These are phyloP conservation scores for Megaceryle torquata DNA, from an alignment of 2,113 vertebrate genomes.

Conservation along the genomic window DNA sequence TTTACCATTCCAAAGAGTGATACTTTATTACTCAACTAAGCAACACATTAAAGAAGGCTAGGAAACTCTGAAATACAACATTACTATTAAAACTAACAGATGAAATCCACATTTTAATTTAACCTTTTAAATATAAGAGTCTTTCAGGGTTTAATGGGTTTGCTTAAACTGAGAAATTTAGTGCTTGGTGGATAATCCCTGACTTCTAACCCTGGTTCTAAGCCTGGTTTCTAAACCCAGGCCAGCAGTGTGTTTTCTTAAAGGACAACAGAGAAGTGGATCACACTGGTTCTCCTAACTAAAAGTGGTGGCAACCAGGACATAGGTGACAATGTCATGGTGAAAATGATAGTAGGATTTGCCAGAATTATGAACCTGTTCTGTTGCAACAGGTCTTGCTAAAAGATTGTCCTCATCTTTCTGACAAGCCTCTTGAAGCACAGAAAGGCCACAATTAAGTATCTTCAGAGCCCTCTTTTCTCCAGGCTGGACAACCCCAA, in stretches of 20 bases:
- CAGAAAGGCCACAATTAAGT: too few relatives aligned
- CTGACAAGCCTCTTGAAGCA: too few relatives aligned
- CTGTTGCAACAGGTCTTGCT: too few relatives aligned
- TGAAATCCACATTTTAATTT: neutral
- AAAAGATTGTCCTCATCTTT: too few relatives aligned
- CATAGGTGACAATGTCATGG: neutral
- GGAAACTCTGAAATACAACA: neutral
- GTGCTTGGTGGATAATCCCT: neutral
- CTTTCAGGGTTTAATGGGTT: neutral
- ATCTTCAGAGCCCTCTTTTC: too few relatives aligned
- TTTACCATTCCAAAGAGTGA: neutral
- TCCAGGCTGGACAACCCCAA: too few relatives aligned
- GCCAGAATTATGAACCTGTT: neutral
- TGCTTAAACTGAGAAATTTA: neutral
- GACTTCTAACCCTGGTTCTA: neutral
- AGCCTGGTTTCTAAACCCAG: neutral
- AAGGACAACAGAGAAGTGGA: neutral
- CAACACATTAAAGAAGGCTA: neutral
- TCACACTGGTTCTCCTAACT: neutral
- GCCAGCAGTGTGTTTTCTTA: neutral
- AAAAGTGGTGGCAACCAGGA: neutral
- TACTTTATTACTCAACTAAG: neutral
- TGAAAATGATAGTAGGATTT: neutral
- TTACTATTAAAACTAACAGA: neutral
- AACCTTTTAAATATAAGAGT: neutral